Percentiles rank a stretch among this genome's conserved stretches.
Conservation (phyloP, 2,797 vertebrate species). For the Numenius phaeopus region DNA sequence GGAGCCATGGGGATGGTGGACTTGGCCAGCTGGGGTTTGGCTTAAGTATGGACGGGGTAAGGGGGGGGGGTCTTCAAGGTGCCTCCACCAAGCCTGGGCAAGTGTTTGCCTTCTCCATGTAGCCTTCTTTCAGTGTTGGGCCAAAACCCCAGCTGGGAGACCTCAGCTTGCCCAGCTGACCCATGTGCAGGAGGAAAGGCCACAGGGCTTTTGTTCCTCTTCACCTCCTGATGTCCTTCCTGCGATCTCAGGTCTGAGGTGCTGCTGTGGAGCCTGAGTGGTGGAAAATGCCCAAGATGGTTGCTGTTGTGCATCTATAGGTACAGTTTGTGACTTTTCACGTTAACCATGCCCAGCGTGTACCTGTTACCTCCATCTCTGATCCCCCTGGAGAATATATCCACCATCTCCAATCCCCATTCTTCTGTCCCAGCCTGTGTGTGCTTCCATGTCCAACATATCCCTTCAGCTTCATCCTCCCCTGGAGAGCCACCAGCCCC, state of each 20-base stretch:
- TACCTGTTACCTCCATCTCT: neutral
- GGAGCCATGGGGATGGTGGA: neutral
- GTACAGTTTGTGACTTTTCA: neutral
- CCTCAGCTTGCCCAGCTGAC: neutral
- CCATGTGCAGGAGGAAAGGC: neutral
- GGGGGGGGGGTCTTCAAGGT: neutral
- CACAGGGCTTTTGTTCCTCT: neutral
- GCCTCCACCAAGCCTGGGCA: neutral
- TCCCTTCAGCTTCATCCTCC: neutral
- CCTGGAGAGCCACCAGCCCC: conserved; percentile 9
- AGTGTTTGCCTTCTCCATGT: neutral
- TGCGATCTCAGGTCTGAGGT: neutral
- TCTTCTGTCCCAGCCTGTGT: neutral
- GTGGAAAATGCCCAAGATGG: neutral
- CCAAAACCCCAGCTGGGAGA: neutral
- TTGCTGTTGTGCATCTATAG: neutral
- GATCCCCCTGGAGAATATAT: neutral
- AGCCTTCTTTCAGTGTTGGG: neutral
- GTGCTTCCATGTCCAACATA: neutral
- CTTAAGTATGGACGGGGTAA: neutral
- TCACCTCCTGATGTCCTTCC: neutral
- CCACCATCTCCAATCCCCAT: rapidly evolving
- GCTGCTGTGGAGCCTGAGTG: neutral
- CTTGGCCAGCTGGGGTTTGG: neutral
- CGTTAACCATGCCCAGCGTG: neutral